Evolutionary conservation across 2,797 vertebrate genomes (phyloP), one percentile per base, ranked within the genome.

Genomic region (Anguilla megastoma): DNA sequence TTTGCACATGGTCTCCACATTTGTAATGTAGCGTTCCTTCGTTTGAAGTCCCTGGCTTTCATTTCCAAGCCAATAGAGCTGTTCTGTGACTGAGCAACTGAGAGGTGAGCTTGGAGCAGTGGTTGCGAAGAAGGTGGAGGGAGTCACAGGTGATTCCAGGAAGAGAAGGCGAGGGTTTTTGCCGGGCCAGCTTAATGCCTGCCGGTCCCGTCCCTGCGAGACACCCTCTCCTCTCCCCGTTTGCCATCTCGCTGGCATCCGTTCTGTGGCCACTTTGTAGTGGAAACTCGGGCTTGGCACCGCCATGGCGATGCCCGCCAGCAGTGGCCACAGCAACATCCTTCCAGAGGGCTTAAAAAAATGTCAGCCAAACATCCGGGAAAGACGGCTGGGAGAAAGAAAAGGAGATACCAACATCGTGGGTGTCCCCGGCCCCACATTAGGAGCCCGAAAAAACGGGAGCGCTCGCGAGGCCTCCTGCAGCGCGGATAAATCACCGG

Each of bases 1-100:
- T 74, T 84, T 86, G 91, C 91, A 93, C 89, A 92, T 92, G 90
- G 88, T 88, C 90, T 89, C 89, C 92, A 93, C 91, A 93, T 94
- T 95, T 90, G 87, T 90, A 86, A 90, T 90, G 86, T 89, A 76
- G 91, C 90, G 66, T 87, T 80, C 54, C 85, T 84, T 87, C 33
- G 87, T 90, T 88, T 88, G 87, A 90, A 90, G 86, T 88, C 88
- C 88, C 89, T 85, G 90, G 88, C 87, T 93, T 90, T 91, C 89
- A 90, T 91, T 91, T 90, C 71, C 80, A 56, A 91, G 90, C 90
- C 91, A 90, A 60, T 58, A 21, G 90, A 88, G 52, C 88, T 88
- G 86, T 89, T 93, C 91, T 90, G 90, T 88, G 89, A 79, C 60
- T 87, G 86, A 89, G 89, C 92, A 92, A 88, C 92, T 93, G 66